A percentile compares a stretch with the other conserved stretches of the same genome.
Evolutionary conservation across 2,888 invertebrate species (phyloP).

Genomic region (Rutpela maculata): DNA sequence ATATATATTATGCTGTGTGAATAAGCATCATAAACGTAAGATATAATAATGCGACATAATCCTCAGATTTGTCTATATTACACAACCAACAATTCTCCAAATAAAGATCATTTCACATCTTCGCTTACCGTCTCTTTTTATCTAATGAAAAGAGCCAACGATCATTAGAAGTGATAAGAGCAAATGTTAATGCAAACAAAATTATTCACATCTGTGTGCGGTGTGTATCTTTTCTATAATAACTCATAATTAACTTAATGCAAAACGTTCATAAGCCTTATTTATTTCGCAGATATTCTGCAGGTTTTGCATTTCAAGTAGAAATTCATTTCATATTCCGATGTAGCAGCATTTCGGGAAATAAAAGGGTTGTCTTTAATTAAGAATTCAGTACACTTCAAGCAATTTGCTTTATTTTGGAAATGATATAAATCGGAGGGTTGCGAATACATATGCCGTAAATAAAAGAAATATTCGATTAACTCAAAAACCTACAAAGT

Average conservation of each 20-base stretch:
- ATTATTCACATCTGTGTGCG: slow-evolving; percentile 34
- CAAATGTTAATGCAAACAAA: slow-evolving; percentile 37
- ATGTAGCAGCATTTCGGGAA: slow-evolving; percentile 49
- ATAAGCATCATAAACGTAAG: slow-evolving; percentile 34
- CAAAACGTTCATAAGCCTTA: slow-evolving; percentile 61
- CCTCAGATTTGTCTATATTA: slow-evolving; percentile 35
- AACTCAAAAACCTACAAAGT: too few relatives aligned
- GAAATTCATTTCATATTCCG: slow-evolving; percentile 58
- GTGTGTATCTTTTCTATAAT: slow-evolving; percentile 43
- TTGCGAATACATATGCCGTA: too few relatives aligned
- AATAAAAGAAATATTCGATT: too few relatives aligned
- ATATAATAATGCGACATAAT: slow-evolving; percentile 36
- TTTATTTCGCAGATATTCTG: slow-evolving; percentile 57
- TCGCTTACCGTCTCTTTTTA: slow-evolving; percentile 27
- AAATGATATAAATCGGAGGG: neutral
- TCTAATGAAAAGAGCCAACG: slow-evolving; percentile 20
- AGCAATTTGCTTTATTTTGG: slow-evolving; percentile 39
- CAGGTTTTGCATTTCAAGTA: slow-evolving; percentile 59
- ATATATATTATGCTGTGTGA: slow-evolving; percentile 15
- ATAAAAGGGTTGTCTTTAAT: slow-evolving; percentile 42
- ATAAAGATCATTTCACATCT: slow-evolving; percentile 32
- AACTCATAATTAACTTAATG: slow-evolving; percentile 71
- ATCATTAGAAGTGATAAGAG: slow-evolving; percentile 32
- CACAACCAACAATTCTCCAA: slow-evolving; percentile 33
- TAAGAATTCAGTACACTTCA: slow-evolving; percentile 35